Evolutionary conservation across 2,797 vertebrate species (phyloP), one percentile per base, ranked within the genome.

Genomic region (Urocyon cinereoargenteus): DNA sequence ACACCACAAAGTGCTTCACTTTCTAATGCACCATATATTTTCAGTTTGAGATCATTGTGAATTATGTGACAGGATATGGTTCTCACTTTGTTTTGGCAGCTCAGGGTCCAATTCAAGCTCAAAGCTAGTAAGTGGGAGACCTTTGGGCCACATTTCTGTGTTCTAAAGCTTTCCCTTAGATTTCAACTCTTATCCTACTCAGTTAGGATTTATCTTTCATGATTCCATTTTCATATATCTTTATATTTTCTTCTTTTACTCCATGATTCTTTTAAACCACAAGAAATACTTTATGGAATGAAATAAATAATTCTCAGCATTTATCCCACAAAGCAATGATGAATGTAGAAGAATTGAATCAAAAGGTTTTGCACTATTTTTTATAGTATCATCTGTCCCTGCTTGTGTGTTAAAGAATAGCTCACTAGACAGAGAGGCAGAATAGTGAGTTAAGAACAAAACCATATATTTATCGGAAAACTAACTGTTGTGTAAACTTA

Each of bases 221-320:
- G 13, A 59, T 91, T 75, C 34, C 51, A 95, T 77, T 94, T 94
- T 93, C 86, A 77, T 78, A 31, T 22, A 7, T 59, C 53, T 91
- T 96, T 95, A 34, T 85, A 13, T 86, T 83, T 70, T 89, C 45
- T 70, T 89, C 45, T 93, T 95, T 91, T 86, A 64, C 72, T 70
- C 31, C 86, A 61, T 86, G 66, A 88, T 86, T 22, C 49, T 93
- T 93, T 89, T 36, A 93, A 93, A 24, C 12, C 31, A 18, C n/a
- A 93, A 86, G 87, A 96, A 92, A 31, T 11, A 85, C 21, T 68
- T 81, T 15, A 68, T 66, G 22, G 62, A 91, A 89, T 62, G 49
- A 66, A 19, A 31, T 28, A 14, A 11, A 36, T 62, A 72, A 53
- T 62, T 91, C 14, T 83, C 82, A 94, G 59, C 84, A 78, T 78